Evolutionary conservation across 2,113 vertebrate species (phyloP), one percentile per base, ranked within the genome.

Genomic region (Hucho hucho): DNA sequence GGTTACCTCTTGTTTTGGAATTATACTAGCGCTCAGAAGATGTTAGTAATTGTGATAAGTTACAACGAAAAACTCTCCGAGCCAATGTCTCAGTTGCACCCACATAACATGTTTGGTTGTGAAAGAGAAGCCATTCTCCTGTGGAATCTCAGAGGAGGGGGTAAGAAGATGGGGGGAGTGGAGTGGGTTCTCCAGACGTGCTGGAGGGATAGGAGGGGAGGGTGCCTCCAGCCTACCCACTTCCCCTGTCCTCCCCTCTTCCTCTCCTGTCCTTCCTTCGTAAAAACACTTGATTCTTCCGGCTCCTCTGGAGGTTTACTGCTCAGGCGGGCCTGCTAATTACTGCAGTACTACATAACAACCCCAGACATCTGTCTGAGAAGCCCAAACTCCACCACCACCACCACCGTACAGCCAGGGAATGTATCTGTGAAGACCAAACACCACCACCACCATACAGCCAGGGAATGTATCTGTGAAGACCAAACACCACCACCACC

Each of bases 251-350:
- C 56, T 16, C n/a, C 37, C 68, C 43, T 12, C 65, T 53, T 28
- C 11, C 47, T 69, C 53, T 74, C 16, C 74, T 46, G 65, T 78
- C 79, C 83, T 70, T 81, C 76, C 79, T 76, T 81, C 85, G 64
- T 89, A 87, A 89, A 88, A 79, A 77, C 49, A 70, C 26, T 70
- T 53, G 16, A 24, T 69, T 78, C 79, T 80, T 87, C 81, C 79
- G 79, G 84, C 81, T 77, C 59, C 76, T 81, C 79, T 61, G 75
- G 69, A 56, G 46, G 32, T 89, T 87, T 86, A 89, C 82, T 69
- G 70, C 84, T 73, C 64, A 75, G 70, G 43, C 49, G 70, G 76
- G 77, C 69, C 76, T 75, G 75, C 73, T 86, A 80, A 86, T 84
- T 83, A 83, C 81, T 72, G 68, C 64, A 32, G 43, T 73, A 77